Conservation (phyloP, 2,113 vertebrate species). For the Microtus richardsoni region DNA sequence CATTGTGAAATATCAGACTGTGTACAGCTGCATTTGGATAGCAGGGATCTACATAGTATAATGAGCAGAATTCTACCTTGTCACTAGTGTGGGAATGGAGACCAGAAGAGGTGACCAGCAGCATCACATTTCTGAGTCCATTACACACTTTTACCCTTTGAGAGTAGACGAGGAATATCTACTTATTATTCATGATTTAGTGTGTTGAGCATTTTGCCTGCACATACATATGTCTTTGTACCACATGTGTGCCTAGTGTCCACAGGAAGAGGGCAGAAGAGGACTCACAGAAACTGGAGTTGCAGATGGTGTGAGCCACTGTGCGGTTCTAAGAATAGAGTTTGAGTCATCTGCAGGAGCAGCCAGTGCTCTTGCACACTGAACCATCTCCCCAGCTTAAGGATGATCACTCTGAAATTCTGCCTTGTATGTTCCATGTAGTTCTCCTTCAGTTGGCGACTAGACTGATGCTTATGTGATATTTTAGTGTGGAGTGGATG, state of each 20-base stretch:
- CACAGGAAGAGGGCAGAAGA: not conserved
- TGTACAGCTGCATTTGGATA: not conserved
- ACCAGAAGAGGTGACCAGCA: too few species aligned
- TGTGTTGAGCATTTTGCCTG: not conserved
- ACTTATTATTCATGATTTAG: not conserved
- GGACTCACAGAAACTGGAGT: not conserved
- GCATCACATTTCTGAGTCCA: accelerated
- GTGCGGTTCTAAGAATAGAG: not conserved
- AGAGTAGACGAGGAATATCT: not conserved
- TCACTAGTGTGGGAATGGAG: not conserved
- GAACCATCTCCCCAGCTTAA: not conserved
- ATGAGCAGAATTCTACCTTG: not conserved
- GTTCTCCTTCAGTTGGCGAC: not conserved
- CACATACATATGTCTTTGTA: not conserved
- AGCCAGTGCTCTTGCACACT: not conserved
- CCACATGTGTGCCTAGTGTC: not conserved
- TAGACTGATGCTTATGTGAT: not conserved
- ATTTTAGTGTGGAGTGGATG: not conserved
- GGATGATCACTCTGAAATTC: too few species aligned
- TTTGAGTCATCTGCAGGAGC: not conserved
- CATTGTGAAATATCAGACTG: not conserved
- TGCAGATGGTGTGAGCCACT: not conserved
- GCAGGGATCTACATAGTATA: too few species aligned
- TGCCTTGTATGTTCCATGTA: not conserved
- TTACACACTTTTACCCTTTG: too few species aligned